These are phyloP conservation scores for Melinopterus prodromus DNA, from an alignment of 2,888 invertebrate species.

Conservation along the genomic window DNA sequence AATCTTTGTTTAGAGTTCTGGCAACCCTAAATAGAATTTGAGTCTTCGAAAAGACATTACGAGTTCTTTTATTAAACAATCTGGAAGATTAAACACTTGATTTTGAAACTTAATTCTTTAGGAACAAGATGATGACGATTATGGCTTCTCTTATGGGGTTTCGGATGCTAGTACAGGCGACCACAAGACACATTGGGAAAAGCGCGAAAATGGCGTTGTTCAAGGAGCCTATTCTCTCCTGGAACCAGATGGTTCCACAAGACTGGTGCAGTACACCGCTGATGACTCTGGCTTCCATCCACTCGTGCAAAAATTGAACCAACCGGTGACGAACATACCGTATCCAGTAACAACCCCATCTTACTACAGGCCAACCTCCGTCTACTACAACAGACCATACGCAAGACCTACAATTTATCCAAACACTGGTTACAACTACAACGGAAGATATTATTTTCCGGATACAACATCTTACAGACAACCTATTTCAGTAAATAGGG, in stretches of 20 bases:
- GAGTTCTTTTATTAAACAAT: no score
- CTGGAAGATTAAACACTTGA: no score
- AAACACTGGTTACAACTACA: conserved; percentile 19
- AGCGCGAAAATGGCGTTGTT: conserved; percentile 54
- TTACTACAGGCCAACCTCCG: neutral
- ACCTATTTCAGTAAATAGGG: conserved; percentile 8
- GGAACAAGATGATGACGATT: conserved; percentile 33
- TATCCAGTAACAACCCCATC: conserved; percentile 12
- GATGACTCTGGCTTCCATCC: conserved; percentile 52
- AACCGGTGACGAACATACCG: conserved; percentile 7
- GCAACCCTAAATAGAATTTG: no score
- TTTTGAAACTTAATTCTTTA: neutral
- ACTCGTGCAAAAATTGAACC: conserved; percentile 51
- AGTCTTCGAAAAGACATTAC: no score
- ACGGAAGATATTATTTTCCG: conserved; percentile 25
- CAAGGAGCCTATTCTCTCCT: conserved; percentile 55
- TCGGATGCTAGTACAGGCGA: conserved; percentile 56
- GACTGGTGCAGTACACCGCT: conserved; percentile 56
- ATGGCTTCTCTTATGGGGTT: conserved; percentile 55
- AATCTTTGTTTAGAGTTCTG: neutral
- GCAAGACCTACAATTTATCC: conserved; percentile 13
- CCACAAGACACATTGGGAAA: conserved; percentile 57
- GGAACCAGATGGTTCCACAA: conserved; percentile 57
- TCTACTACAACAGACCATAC: conserved; percentile 17
- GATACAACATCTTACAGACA: neutral